Evolutionary conservation across 2,113 vertebrate genomes (phyloP).

Genomic region (Etheostoma spectabile): DNA sequence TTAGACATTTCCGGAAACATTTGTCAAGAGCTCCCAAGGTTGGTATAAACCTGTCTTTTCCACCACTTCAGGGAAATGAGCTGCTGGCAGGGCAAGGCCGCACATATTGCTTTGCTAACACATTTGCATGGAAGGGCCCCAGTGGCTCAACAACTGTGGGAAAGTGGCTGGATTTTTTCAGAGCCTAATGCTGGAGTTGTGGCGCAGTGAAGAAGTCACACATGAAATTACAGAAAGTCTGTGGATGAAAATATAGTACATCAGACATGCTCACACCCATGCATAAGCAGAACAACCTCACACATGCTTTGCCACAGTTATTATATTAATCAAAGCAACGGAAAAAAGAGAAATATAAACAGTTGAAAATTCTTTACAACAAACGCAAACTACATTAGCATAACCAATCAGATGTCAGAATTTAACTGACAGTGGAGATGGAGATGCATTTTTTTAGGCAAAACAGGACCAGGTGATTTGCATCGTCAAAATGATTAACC

Average conservation of each 20-base stretch:
- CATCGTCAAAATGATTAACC: conserved; percentile 57
- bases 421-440: neutral
- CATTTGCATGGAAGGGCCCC: conserved; percentile 75
- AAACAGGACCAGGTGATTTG: conserved; percentile 24
- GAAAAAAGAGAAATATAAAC: neutral
- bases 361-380: conserved; percentile 9
- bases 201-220: conserved; percentile 7
- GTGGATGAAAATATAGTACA: conserved; percentile 22
- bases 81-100: conserved; percentile 74
- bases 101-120: conserved; percentile 56
- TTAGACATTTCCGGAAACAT: conserved; percentile 50
- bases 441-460: conserved; percentile 1
- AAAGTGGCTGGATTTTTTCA: conserved; percentile 23
- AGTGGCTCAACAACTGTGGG: conserved; percentile 44
- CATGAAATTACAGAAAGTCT: conserved; percentile 8
- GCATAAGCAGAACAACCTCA: neutral
- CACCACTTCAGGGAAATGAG: conserved; percentile 77
- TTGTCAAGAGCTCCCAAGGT: conserved; percentile 51
- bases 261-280: neutral
- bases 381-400: neutral
- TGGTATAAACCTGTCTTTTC: conserved; percentile 60
- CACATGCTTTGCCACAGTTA: neutral
- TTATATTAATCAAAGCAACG: conserved; percentile 1
- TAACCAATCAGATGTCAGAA: conserved; percentile 4
- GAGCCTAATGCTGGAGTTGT: neutral